Percentiles rank a stretch among this genome's conserved stretches.
Conservation (phyloP, 1,140 invertebrate genomes). For the Lordiphosa stackelbergi region DNA sequence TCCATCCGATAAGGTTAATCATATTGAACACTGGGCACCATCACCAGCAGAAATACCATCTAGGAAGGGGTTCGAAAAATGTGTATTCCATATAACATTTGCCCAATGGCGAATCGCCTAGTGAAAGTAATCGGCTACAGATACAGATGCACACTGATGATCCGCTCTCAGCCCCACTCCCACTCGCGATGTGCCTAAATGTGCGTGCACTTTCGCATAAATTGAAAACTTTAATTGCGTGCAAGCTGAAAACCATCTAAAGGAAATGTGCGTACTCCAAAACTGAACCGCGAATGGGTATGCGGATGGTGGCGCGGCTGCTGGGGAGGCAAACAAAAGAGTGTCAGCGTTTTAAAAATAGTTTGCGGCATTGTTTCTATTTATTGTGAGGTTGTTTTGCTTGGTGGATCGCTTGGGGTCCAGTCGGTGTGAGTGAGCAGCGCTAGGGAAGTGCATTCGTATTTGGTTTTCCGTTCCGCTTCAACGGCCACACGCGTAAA, state of each 20-base stretch:
- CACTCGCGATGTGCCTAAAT: not conserved
- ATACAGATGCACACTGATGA: constrained; percentile 14
- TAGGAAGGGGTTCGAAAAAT: constrained; percentile 24
- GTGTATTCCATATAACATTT: constrained; percentile 60
- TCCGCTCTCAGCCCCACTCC: constrained; percentile 1
- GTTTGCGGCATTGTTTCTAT: constrained; percentile 64
- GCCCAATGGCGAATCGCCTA: constrained; percentile 60
- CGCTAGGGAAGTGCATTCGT: constrained; percentile 47
- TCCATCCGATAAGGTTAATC: not conserved
- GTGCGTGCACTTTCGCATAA: constrained; percentile 53
- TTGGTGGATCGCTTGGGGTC: not conserved
- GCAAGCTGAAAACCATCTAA: constrained; percentile 66
- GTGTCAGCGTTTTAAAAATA: constrained; percentile 71
- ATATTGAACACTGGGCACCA: too few relatives aligned
- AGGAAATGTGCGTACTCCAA: constrained; percentile 57
- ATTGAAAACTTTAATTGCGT: constrained; percentile 65
- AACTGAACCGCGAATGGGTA: constrained; percentile 3
- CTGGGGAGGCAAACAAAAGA: constrained; percentile 55
- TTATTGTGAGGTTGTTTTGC: constrained; percentile 51
- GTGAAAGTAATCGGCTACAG: constrained; percentile 59
- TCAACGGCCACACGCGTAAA: constrained; percentile 54
- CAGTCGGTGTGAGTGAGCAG: constrained; percentile 3
- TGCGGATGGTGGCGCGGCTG: not conserved
- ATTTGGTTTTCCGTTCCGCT: constrained; percentile 27
- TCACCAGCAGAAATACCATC: too few relatives aligned